These are phyloP conservation scores for Nematolebias whitei DNA, from an alignment of 2,113 vertebrate species.

Conservation along the genomic window DNA sequence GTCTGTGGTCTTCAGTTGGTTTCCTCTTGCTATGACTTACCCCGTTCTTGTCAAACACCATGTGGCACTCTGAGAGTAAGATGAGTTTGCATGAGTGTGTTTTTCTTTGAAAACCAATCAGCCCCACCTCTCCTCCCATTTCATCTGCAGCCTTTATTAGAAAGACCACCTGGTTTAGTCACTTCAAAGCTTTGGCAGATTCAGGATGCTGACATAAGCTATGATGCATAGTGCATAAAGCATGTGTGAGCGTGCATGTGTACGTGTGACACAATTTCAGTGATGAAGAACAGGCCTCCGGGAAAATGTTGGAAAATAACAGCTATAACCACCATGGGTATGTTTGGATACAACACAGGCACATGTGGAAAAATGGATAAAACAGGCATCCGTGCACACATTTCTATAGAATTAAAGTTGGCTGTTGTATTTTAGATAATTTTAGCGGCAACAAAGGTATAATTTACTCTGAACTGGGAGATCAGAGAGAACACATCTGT, in stretches of 20 bases:
- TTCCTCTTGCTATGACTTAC: constrained; percentile 2
- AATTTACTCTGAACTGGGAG: constrained; percentile 12
- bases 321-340: constrained; percentile 55
- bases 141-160: constrained; percentile 52
- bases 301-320: constrained; percentile 73
- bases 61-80: constrained; percentile 8
- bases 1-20: constrained; percentile 4
- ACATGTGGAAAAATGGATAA: constrained; percentile 67
- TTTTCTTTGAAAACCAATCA: constrained; percentile 51
- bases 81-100: constrained; percentile 36
- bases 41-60: constrained; percentile 24
- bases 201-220: constrained; percentile 25
- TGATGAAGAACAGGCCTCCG: constrained; percentile 75
- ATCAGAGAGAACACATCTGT: constrained; percentile 19
- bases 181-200: constrained; percentile 54
- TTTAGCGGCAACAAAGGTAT: constrained; percentile 56
- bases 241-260: constrained; percentile 44
- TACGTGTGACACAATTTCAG: constrained; percentile 50
- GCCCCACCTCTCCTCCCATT: constrained; percentile 24
- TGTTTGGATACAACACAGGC: constrained; percentile 65
- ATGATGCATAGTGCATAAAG: constrained; percentile 16
- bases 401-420: constrained; percentile 53
- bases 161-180: constrained; percentile 60
- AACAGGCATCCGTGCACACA: constrained; percentile 43
- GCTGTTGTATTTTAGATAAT: constrained; percentile 66